A percentile compares a stretch with the other conserved stretches of the same genome.
Evolutionary conservation across 1,140 invertebrate species (phyloP).

Genomic region (Gryllus bimaculatus): DNA sequence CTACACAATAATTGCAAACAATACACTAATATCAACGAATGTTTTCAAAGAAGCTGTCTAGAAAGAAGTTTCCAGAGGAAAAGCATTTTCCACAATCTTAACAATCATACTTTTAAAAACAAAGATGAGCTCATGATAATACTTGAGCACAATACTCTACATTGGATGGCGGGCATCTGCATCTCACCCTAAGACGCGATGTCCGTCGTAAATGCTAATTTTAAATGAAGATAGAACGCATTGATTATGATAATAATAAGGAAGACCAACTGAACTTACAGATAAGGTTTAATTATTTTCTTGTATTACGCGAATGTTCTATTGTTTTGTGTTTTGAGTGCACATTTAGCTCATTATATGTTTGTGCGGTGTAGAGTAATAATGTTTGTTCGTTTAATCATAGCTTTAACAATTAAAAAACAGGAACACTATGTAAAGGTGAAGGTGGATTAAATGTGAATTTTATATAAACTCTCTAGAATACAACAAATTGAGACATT

Average conservation of each 20-base stretch:
- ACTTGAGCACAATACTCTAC: neutral
- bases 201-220: neutral
- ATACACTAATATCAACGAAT: neutral
- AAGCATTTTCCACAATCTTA: neutral
- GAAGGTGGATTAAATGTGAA: neutral
- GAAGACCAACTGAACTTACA: neutral
- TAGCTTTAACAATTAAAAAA: neutral
- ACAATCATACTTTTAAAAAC: neutral
- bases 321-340: conserved; percentile 5
- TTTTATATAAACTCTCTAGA: neutral
- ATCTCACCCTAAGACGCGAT: neutral
- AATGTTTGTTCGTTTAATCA: neutral
- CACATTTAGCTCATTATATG: neutral
- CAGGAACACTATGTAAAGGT: neutral
- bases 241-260: neutral
- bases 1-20: neutral
- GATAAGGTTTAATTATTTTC: neutral
- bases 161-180: neutral
- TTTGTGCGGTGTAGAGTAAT: neutral
- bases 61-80: neutral
- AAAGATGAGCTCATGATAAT: neutral
- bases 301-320: neutral
- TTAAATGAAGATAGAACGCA: neutral
- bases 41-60: neutral
- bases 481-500: conserved; percentile 13